Percentiles rank a stretch among this genome's conserved stretches.
Conservation (phyloP, 1,140 invertebrate species). For the Proales similis region DNA sequence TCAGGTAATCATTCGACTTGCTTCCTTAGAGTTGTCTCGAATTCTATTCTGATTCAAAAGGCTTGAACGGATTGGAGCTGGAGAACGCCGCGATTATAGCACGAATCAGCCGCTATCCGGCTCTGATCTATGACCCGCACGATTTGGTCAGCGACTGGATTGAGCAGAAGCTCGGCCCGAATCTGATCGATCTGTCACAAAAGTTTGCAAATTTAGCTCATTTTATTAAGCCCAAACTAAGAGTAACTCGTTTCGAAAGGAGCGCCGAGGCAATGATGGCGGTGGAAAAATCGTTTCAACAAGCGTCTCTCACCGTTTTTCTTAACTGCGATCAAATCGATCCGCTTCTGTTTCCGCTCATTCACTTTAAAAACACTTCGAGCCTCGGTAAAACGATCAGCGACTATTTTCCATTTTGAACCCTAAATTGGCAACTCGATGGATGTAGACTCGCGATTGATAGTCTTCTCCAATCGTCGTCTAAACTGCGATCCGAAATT, state of each 20-base stretch:
- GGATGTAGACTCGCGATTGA: constrained; percentile 29
- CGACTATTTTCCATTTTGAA: not conserved
- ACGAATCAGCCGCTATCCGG: not conserved
- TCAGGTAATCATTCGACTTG: not conserved
- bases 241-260: not conserved
- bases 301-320: constrained; percentile 7
- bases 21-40: not conserved
- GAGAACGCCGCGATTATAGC: constrained; percentile 27
- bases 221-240: not conserved
- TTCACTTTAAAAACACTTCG: constrained; percentile 23
- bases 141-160: constrained; percentile 14
- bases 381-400: not conserved
- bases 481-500: constrained; percentile 27
- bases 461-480: constrained; percentile 30
- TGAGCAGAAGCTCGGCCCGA: not conserved
- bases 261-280: constrained; percentile 9
- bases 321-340: constrained; percentile 26
- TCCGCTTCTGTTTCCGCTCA: constrained; percentile 24
- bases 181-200: constrained; percentile 1
- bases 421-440: not conserved
- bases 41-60: constrained; percentile 1
- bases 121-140: constrained; percentile 33
- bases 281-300: constrained; percentile 35
- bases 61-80: constrained; percentile 9
- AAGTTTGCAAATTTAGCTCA: not conserved